phyloP scores from a whole-genome alignment of 2,888 invertebrate species.

The Conops quadrifasciatus region DNA sequence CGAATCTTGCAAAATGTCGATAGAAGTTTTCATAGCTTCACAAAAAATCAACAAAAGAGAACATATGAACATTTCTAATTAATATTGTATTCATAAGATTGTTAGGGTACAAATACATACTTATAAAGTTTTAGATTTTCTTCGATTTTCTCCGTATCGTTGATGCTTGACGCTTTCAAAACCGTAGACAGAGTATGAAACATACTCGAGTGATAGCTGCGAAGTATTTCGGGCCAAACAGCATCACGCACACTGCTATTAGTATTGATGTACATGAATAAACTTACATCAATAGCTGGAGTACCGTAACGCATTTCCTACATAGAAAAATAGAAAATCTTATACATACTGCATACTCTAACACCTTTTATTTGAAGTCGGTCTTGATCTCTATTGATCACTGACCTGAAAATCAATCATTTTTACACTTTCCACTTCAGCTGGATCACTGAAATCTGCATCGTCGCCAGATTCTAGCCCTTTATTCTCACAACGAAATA shows the following conservation, averaged over 20 bases:
- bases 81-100: neutral
- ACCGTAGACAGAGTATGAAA: constrained; percentile 50
- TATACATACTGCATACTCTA: too few species aligned
- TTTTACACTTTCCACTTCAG: constrained; percentile 51
- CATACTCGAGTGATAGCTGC: constrained; percentile 54
- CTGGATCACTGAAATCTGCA: neutral
- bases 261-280: constrained; percentile 62
- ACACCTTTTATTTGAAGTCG: too few species aligned
- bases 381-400: neutral
- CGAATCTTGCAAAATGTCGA: constrained; percentile 59
- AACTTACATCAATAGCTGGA: constrained; percentile 59
- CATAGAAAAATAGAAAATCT: neutral
- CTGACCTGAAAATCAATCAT: constrained; percentile 62
- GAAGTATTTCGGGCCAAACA: constrained; percentile 53
- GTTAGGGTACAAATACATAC: constrained; percentile 2
- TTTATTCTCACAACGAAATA: constrained; percentile 54
- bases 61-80: neutral
- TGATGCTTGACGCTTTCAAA: constrained; percentile 44
- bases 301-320: constrained; percentile 59
- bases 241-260: constrained; percentile 47
- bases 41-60: constrained; percentile 5
- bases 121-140: constrained; percentile 13
- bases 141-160: constrained; percentile 22
- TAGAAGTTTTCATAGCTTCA: constrained; percentile 56
- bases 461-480: neutral